Evolutionary conservation across 1,140 invertebrate species (phyloP).

Genomic region (Achatina immaculata): DNA sequence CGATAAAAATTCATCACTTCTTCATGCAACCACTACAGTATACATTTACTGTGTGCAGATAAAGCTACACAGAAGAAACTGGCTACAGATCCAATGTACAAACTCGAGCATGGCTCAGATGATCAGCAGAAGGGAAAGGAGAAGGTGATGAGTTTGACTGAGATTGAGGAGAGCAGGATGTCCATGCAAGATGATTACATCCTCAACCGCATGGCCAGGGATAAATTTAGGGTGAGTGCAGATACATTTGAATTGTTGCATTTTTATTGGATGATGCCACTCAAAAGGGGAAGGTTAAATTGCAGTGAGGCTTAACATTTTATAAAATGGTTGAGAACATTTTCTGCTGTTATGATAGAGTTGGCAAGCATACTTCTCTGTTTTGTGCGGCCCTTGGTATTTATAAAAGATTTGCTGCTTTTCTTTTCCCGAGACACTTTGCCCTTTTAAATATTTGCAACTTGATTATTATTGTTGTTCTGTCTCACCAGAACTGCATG

Average conservation of each 20-base stretch:
- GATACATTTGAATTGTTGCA: background rate
- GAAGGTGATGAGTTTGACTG: slow-evolving; percentile 80
- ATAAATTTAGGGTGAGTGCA: slow-evolving; percentile 83
- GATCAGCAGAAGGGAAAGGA: slow-evolving; percentile 83
- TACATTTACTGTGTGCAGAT: slow-evolving; percentile 42
- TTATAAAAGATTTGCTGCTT: no score
- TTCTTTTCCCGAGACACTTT: no score
- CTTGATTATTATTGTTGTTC: no score
- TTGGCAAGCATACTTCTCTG: no score
- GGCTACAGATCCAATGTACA: slow-evolving; percentile 96
- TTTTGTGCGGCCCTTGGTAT: no score
- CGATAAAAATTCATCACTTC: no score
- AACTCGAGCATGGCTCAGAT: slow-evolving; percentile 88
- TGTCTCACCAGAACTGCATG: no score
- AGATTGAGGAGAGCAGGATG: slow-evolving; percentile 84
- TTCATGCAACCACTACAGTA: no score
- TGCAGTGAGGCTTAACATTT: background rate
- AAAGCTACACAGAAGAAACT: slow-evolving; percentile 89
- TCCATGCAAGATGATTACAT: slow-evolving; percentile 91
- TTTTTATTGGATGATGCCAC: background rate
- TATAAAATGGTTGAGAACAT: background rate
- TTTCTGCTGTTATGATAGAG: no score
- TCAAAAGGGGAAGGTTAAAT: no score
- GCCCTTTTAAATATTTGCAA: no score
- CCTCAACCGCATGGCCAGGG: slow-evolving; percentile 85